A percentile compares a stretch with the other conserved stretches of the same genome.
Conservation (phyloP, 2,888 invertebrate genomes). For the Ormyrus labotus region DNA sequence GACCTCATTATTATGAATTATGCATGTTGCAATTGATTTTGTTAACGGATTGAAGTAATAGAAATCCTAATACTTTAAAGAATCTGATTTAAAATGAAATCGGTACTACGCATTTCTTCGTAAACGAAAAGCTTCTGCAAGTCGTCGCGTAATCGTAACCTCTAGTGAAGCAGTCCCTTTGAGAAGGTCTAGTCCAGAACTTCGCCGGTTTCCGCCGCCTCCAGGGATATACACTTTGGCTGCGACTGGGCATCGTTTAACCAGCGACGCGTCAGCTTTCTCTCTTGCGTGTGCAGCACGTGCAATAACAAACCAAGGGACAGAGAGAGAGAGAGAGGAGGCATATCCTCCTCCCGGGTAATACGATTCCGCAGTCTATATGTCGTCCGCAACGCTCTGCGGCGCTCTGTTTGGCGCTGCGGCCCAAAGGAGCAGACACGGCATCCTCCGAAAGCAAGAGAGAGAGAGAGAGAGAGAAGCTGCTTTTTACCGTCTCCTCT, state of each 20-base stretch:
- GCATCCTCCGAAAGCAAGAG: background rate
- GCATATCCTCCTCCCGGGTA: conserved; percentile 13
- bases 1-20: too few species aligned
- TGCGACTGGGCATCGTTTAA: background rate
- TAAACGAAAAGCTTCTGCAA: too few species aligned
- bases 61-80: too few species aligned
- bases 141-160: too few species aligned
- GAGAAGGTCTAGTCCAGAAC: too few species aligned
- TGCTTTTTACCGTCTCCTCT: conserved; percentile 52
- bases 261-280: background rate
- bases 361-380: conserved; percentile 47
- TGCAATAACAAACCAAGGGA: conserved; percentile 46
- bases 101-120: too few species aligned
- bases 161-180: too few species aligned
- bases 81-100: too few species aligned
- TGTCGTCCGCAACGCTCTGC: conserved; percentile 24
- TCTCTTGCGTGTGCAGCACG: conserved; percentile 35
- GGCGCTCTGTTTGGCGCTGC: background rate
- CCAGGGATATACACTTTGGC: conserved; percentile 14
- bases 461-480: conserved; percentile 2
- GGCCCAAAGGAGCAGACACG: conserved; percentile 17
- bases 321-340: conserved; percentile 11
- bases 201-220: too few species aligned
- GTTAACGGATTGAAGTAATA: too few species aligned
- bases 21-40: too few species aligned